Percentiles rank a stretch among this genome's conserved stretches.
Conservation (phyloP, 2,888 invertebrate species). For the Scaptomyza cyrtandrae region DNA sequence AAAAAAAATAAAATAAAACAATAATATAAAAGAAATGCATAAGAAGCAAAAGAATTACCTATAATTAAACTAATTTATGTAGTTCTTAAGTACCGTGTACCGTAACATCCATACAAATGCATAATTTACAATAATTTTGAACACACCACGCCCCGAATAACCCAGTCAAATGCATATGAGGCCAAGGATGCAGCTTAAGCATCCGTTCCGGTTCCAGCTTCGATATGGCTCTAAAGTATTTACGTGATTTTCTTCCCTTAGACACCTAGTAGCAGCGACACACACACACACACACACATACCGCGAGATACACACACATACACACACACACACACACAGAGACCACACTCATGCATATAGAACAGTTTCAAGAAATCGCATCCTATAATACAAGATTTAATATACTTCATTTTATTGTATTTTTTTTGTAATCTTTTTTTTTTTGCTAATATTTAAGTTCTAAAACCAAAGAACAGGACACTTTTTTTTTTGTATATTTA, state of each 20-base stretch:
- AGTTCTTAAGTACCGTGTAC: constrained; percentile 73
- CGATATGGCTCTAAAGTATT: neutral
- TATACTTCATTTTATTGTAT: constrained; percentile 24
- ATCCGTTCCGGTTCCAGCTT: neutral
- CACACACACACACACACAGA: constrained; percentile 25
- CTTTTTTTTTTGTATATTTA: constrained; percentile 60
- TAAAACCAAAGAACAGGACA: constrained; percentile 80
- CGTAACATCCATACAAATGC: constrained; percentile 46
- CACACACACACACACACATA: constrained; percentile 31
- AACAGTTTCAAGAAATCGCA: constrained; percentile 27
- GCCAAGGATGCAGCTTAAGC: neutral
- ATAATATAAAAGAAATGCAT: constrained; percentile 31
- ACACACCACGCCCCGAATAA: constrained; percentile 11
- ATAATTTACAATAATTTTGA: constrained; percentile 48
- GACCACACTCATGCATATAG: constrained; percentile 28
- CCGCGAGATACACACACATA: constrained; percentile 30
- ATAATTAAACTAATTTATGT: constrained; percentile 79
- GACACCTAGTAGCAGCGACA: constrained; percentile 26
- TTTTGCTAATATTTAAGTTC: constrained; percentile 73
- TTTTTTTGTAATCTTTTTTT: constrained; percentile 54
- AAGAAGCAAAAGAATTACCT: constrained; percentile 51
- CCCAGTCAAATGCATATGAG: constrained; percentile 4
- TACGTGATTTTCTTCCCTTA: constrained; percentile 3
- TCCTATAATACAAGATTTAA: constrained; percentile 19
- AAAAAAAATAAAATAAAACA: constrained; percentile 17